Percentiles rank a stretch among this genome's conserved stretches.
Evolutionary conservation across 64 coral and sea anemone genomes (phyloP).

Genomic region (Montipora sp.): DNA sequence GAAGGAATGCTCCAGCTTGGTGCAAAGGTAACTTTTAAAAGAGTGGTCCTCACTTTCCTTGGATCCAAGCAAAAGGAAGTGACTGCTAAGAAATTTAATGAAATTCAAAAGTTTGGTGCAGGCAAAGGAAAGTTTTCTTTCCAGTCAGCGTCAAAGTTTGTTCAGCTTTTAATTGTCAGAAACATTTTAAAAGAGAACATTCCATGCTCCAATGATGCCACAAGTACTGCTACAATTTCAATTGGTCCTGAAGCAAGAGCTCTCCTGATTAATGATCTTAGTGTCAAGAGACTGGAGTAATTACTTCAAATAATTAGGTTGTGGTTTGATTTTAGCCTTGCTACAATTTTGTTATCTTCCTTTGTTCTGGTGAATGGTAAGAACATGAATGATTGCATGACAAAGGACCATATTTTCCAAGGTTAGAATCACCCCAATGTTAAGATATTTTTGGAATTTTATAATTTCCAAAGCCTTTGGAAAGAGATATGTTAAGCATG

Average conservation of each 20-base stretch:
- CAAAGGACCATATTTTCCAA: no score
- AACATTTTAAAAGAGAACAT: background rate
- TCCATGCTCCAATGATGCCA: background rate
- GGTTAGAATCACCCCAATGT: no score
- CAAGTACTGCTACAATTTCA: background rate
- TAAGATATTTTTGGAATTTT: no score
- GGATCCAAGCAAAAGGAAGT: background rate
- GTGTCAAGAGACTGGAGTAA: no score
- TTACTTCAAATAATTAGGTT: no score
- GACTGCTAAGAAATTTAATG: background rate
- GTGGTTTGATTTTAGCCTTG: no score
- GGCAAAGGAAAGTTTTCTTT: background rate
- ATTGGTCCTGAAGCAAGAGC: background rate
- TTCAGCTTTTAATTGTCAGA: background rate
- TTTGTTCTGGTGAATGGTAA: no score
- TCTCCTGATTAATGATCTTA: background rate
- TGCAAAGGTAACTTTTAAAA: conserved; percentile 22
- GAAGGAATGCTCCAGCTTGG: conserved; percentile 44
- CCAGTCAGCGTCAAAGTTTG: background rate
- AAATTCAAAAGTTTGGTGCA: background rate
- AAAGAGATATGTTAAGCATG: no score
- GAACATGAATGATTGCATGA: no score
- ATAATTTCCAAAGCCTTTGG: no score
- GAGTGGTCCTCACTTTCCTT: conserved; percentile 20
- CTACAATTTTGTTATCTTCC: no score